Evolutionary conservation across 1,140 invertebrate species (phyloP), one percentile per base, ranked within the genome.

Genomic region (Diabrotica virgifera): DNA sequence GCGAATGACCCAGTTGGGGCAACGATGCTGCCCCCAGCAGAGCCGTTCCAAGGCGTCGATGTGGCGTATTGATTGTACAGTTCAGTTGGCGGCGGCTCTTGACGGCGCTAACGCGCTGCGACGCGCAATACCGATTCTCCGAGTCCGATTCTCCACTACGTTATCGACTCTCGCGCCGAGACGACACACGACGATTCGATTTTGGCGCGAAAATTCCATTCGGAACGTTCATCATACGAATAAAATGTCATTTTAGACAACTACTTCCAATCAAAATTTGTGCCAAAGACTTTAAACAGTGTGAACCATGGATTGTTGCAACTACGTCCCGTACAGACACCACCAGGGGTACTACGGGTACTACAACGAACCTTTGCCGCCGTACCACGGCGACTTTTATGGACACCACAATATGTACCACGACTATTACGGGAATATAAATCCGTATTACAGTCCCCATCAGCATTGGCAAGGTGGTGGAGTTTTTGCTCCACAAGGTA

Each of bases 1-100:
- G 60, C 51, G 52, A 62, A 62, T 40, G 60, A 62, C 60, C 60
- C 60, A 62, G 52, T 62, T 57, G 59, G 59, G 59, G 40, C 59
- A 60, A 53, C 52, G 13, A 51, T 53, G 52, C 52, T 14, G 53
- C 53, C 13, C 53, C 35, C 40, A 46, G 53, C 53, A 55, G 13
- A 62, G 52, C 52, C 55, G 37, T 52, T 46, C 46, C 52, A 50
- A 62, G 60, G 52, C 60, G 60, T 62, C 60, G 60, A 46, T 12
- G 36, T 54, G 60, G 24, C 60, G 60, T 62, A 62, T 62, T 62
- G 60, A 62, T 62, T 62, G 51, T 37, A 13, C 52, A 62, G 52
- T 62, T 62, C 60, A 62, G 60, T 62, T 62, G 52, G 60, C 60
- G 52, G 35, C 60, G 60, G 51, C 51, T 12, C 51, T 11, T 50